Conservation (phyloP, 2,797 vertebrate species). For the Enteromius unitaeniatus region DNA sequence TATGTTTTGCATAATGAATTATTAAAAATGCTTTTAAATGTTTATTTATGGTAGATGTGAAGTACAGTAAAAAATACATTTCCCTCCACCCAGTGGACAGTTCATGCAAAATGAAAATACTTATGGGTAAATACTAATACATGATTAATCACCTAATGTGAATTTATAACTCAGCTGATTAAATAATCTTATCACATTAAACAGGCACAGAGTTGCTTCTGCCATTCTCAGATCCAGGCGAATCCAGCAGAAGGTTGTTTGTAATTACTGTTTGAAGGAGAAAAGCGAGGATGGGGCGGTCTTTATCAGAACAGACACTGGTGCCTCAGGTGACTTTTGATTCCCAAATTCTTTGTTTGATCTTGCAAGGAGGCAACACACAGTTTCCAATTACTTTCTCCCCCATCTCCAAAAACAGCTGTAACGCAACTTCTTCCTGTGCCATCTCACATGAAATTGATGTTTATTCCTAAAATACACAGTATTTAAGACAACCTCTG, state of each 20-base stretch:
- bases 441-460: slow-evolving; percentile 22
- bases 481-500: slow-evolving; percentile 21
- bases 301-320: slow-evolving; percentile 72
- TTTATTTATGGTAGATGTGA: slow-evolving; percentile 11
- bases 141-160: slow-evolving; percentile 71
- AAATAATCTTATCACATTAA: slow-evolving; percentile 76
- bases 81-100: slow-evolving; percentile 63
- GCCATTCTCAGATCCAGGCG: slow-evolving; percentile 68
- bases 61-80: slow-evolving; percentile 63
- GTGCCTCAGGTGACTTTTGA: slow-evolving; percentile 73
- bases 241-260: slow-evolving; percentile 75
- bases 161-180: slow-evolving; percentile 66
- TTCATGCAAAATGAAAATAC: slow-evolving; percentile 58
- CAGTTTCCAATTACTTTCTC: slow-evolving; percentile 61
- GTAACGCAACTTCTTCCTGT: neutral
- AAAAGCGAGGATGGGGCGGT: slow-evolving; percentile 64
- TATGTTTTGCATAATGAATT: neutral
- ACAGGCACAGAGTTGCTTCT: slow-evolving; percentile 69
- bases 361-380: slow-evolving; percentile 69
- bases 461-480: slow-evolving; percentile 30
- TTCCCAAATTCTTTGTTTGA: slow-evolving; percentile 72
- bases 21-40: slow-evolving; percentile 4
- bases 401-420: slow-evolving; percentile 20
- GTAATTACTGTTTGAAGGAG: slow-evolving; percentile 76
- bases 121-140: slow-evolving; percentile 49